phyloP scores from a whole-genome alignment of 2,797 vertebrate genomes.

The Vultur gryphus region DNA sequence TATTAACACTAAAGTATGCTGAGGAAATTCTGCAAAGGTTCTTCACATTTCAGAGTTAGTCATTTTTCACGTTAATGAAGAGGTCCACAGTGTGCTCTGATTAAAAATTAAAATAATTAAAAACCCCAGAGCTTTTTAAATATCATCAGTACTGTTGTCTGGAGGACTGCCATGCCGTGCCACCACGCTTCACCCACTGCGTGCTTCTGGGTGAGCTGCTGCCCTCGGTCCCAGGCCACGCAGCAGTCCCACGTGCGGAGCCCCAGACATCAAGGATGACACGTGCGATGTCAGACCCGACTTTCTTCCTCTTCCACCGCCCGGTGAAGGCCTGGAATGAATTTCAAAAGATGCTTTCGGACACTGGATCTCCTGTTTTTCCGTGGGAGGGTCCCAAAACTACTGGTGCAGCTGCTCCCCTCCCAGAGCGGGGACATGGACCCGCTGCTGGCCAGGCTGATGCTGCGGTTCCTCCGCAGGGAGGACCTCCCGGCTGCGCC shows the following conservation, averaged over 20 bases:
- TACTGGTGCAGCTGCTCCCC: conserved; percentile 57
- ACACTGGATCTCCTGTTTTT: conserved; percentile 79
- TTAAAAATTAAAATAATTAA: not conserved
- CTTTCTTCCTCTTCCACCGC: conserved; percentile 88
- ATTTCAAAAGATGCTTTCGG: conserved; percentile 85
- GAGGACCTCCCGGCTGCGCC: not conserved
- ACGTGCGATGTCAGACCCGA: conserved; percentile 23
- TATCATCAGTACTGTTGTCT: not conserved
- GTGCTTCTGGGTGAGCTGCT: not conserved
- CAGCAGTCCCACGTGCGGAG: not conserved
- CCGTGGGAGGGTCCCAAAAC: conserved; percentile 90
- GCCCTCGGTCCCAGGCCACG: not conserved
- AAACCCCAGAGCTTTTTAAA: not conserved
- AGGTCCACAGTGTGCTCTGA: not conserved
- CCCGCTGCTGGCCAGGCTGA: conserved; percentile 80
- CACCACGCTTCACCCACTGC: not conserved
- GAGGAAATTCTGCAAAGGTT: not conserved
- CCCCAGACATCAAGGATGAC: rapidly evolving
- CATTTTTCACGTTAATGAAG: not conserved
- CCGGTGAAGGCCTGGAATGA: conserved; percentile 89
- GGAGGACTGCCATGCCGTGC: not conserved
- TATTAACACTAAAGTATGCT: not conserved
- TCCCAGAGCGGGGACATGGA: conserved; percentile 86
- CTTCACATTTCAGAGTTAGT: not conserved
- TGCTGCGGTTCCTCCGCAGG: conserved; percentile 74